Conservation (phyloP, 1,140 invertebrate species). For the Eupristina koningsbergeri region DNA sequence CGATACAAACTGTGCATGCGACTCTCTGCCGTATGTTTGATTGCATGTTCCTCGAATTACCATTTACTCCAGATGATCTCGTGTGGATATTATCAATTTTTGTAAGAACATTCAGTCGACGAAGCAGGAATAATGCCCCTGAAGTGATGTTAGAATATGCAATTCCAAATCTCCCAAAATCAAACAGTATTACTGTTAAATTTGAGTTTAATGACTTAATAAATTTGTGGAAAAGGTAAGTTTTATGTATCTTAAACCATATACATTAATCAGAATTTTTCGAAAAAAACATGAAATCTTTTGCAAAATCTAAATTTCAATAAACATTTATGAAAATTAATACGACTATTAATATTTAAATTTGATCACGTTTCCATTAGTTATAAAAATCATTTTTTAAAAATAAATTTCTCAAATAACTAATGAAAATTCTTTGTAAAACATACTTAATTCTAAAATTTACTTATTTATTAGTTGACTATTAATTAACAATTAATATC, state of each 20-base stretch:
- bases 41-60: constrained; percentile 58
- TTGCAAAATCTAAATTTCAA: too few relatives aligned
- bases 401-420: too few relatives aligned
- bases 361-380: too few relatives aligned
- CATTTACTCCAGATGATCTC: constrained; percentile 60
- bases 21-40: constrained; percentile 64
- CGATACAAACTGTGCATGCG: constrained; percentile 59
- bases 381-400: too few relatives aligned
- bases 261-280: too few relatives aligned
- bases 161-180: constrained; percentile 56
- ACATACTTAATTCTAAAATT: too few relatives aligned
- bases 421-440: too few relatives aligned
- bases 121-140: constrained; percentile 50
- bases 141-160: constrained; percentile 59
- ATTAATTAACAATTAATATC: too few relatives aligned
- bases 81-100: constrained; percentile 63
- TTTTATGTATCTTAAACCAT: background rate
- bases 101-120: constrained; percentile 49
- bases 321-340: too few relatives aligned
- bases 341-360: too few relatives aligned
- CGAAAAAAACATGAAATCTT: too few relatives aligned
- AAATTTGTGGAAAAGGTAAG: constrained; percentile 59
- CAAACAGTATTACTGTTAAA: constrained; percentile 59
- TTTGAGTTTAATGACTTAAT: constrained; percentile 53
- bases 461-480: too few relatives aligned